Base-by-base conservation (phyloP, 2,888 invertebrate genomes). In the Hemicrepidius hirtus region DNA sequence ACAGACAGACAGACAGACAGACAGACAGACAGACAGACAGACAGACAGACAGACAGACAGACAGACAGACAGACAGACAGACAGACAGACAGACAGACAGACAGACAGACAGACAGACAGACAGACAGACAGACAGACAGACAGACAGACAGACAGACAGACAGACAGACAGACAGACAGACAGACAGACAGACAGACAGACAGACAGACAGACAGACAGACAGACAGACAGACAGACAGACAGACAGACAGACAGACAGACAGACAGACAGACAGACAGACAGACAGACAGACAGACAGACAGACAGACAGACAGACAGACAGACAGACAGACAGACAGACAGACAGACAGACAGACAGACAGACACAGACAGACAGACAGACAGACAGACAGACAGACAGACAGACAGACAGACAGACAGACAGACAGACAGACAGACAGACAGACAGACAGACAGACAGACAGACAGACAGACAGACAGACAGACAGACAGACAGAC, bases 191-290 rank as follows among this genome's bases (percentile, higher is more conserved):
- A 44, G 44, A 44, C 44, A 44, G 44, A 44, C 44, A 44, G 53
- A 53, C 53, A 53, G 53, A 53, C 53, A 53, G 53, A 53, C 53
- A 53, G 53, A 53, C 53, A 53, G 53, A 53, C 53, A 53, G 53
- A 53, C 53, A 53, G 53, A 53, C 53, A 53, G 53, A 53, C 53
- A 53, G 53, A 53, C 53, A 53, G 53, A 53, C 53, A 53, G 53
- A 53, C 53, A 53, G 53, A 53, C 53, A 53, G 53, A 53, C 53
- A 53, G 53, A 53, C 53, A 53, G 53, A 53, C 53, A 53, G 53
- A 53, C 53, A 53, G 53, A 53, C 53, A 53, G 53, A 53, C 53
- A 53, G 35, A 53, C 53, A 53, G 53, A 53, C 21, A 53, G 53
- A 53, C 53, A 53, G 53, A 53, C 53, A 53, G 53, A 53, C 53